Evolutionary conservation across 1,140 invertebrate genomes (phyloP).

Genomic region (Brachionus calyciflorus): DNA sequence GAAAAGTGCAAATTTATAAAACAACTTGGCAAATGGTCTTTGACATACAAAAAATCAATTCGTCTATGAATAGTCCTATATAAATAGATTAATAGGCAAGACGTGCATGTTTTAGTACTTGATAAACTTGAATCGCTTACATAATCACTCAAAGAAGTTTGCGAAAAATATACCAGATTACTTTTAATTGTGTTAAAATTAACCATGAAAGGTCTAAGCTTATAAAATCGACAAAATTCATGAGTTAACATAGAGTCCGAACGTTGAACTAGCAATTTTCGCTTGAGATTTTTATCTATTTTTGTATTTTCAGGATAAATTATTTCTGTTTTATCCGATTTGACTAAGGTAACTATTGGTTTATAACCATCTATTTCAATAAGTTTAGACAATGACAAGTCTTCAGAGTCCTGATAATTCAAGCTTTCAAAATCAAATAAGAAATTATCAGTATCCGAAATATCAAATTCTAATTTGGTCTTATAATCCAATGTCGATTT

Average conservation of each 20-base stretch:
- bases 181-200: neutral
- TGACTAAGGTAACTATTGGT: slow-evolving; percentile 14
- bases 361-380: slow-evolving; percentile 39
- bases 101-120: slow-evolving; percentile 3
- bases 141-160: neutral
- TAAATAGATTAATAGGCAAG: slow-evolving; percentile 34
- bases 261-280: neutral
- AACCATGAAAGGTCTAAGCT: slow-evolving; percentile 36
- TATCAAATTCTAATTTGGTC: slow-evolving; percentile 21
- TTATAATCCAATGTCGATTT: neutral
- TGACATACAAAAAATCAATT: slow-evolving; percentile 34
- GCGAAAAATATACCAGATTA: slow-evolving; percentile 18
- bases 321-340: slow-evolving; percentile 4
- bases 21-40: slow-evolving; percentile 38
- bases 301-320: neutral
- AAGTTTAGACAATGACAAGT: neutral
- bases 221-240: slow-evolving; percentile 38
- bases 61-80: slow-evolving; percentile 24
- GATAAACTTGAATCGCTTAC: neutral
- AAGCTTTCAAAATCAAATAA: neutral
- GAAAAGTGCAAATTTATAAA: slow-evolving; percentile 34
- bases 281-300: slow-evolving; percentile 7
- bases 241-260: neutral
- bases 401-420: neutral
- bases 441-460: neutral